These are phyloP conservation scores for Gymnorhina tibicen DNA, from an alignment of 2,113 vertebrate species.

Conservation along the genomic window DNA sequence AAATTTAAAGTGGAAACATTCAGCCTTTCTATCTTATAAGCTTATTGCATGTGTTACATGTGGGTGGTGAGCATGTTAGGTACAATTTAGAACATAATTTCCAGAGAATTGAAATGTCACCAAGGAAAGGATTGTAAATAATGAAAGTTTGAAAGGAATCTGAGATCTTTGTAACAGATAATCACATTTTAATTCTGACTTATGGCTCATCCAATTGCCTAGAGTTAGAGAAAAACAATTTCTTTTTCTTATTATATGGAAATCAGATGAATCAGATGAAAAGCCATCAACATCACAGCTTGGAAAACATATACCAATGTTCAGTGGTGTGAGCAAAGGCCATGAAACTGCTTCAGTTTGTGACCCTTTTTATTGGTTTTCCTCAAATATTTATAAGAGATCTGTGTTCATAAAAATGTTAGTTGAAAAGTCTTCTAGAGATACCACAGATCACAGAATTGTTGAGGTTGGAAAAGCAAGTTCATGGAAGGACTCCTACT, in stretches of 20 bases:
- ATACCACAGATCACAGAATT: not conserved
- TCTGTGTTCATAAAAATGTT: not conserved
- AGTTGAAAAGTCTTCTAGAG: not conserved
- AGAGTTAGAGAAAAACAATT: conserved; percentile 46
- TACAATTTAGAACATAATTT: conserved; percentile 56
- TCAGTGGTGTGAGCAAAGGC: conserved; percentile 25
- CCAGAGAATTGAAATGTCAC: conserved; percentile 55
- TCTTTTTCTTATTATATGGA: conserved; percentile 51
- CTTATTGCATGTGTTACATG: conserved; percentile 31
- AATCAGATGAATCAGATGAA: conserved; percentile 49
- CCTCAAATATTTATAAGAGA: not conserved
- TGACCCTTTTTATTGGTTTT: not conserved
- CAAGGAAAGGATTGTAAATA: conserved; percentile 57
- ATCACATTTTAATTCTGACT: conserved; percentile 68
- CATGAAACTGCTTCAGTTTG: not conserved
- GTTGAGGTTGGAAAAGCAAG: conserved; percentile 1
- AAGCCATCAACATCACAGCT: conserved; percentile 32
- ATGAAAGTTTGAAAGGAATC: conserved; percentile 48
- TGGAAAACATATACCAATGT: conserved; percentile 22
- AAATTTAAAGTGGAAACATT: conserved; percentile 47
- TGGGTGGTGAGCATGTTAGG: conserved; percentile 51
- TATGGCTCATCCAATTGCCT: conserved; percentile 56
- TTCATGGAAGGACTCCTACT: not conserved
- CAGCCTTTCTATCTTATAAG: conserved; percentile 13
- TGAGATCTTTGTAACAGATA: conserved; percentile 52